phyloP scores from a whole-genome alignment of 2,113 vertebrate species.

The Cyprinus carpio region DNA sequence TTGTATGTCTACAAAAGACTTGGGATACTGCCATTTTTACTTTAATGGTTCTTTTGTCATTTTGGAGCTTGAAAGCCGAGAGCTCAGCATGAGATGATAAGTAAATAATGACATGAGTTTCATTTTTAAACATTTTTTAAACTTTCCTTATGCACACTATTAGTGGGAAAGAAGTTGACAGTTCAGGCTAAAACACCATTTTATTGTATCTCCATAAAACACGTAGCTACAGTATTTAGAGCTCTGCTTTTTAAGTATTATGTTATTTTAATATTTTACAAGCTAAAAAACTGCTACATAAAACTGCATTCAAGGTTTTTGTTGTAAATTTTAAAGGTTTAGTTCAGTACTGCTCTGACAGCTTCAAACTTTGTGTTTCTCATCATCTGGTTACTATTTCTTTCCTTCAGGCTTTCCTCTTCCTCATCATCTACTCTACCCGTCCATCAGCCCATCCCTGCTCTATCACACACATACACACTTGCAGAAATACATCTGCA shows the following conservation, averaged over 20 bases:
- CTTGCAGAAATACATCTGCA: slow-evolving; percentile 50
- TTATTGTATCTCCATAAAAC: background rate
- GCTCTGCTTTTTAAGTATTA: background rate
- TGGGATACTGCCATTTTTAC: background rate
- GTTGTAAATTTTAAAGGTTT: background rate
- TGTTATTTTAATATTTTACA: background rate
- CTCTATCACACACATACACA: slow-evolving; percentile 28
- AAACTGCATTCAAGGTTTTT: background rate
- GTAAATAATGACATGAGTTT: background rate
- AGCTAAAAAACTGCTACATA: background rate
- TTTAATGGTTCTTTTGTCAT: background rate
- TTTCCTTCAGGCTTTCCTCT: slow-evolving; percentile 46
- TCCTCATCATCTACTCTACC: slow-evolving; percentile 30
- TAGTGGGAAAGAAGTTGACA: background rate
- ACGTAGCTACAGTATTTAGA: background rate
- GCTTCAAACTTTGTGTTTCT: background rate
- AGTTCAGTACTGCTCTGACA: background rate
- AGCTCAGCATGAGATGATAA: background rate
- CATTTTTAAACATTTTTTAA: background rate
- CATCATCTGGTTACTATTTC: background rate
- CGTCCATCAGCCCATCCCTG: slow-evolving; percentile 6
- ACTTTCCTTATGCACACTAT: background rate
- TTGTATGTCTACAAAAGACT: background rate
- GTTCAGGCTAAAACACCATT: background rate
- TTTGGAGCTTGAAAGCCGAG: background rate